A percentile compares a stretch with the other conserved stretches of the same genome.
phyloP scores from a whole-genome alignment of 1,140 invertebrate genomes.

The Lutraria rhynchaena region DNA sequence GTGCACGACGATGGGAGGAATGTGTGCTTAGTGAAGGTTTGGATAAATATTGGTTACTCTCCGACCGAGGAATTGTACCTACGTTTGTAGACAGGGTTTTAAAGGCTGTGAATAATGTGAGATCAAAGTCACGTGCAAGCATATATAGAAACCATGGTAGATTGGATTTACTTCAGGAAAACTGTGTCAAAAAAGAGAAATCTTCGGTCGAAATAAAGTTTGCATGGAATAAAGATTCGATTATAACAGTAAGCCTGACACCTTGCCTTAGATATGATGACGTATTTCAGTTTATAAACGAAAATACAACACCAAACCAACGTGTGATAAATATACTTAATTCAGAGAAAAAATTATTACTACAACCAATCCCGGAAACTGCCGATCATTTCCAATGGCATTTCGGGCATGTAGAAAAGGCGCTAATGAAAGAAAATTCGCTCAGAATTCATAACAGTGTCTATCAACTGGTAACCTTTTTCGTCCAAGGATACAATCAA shows the following conservation, averaged over 20 bases:
- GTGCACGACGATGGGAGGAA: conserved; percentile 22
- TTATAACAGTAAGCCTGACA: conserved; percentile 28
- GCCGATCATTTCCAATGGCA: conserved; percentile 33
- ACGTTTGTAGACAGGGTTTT: conserved; percentile 27
- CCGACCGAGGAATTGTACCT: conserved; percentile 13
- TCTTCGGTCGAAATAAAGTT: conserved; percentile 33
- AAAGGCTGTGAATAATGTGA: conserved; percentile 36
- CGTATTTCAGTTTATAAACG: background rate
- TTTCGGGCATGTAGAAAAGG: conserved; percentile 32
- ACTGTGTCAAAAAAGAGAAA: conserved; percentile 3
- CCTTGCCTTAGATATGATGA: conserved; percentile 25
- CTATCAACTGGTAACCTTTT: conserved; percentile 35
- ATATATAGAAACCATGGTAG: conserved; percentile 37
- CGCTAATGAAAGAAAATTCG: background rate
- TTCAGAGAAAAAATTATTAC: background rate
- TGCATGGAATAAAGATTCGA: conserved; percentile 31
- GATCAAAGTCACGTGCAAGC: conserved; percentile 20
- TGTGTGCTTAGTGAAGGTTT: background rate
- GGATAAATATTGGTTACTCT: conserved; percentile 13
- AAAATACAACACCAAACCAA: background rate
- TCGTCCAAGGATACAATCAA: conserved; percentile 33
- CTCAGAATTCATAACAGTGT: background rate
- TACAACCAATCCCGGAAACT: conserved; percentile 1
- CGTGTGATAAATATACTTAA: background rate
- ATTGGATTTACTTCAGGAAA: conserved; percentile 14